Percentiles rank a stretch among this genome's conserved stretches.
Evolutionary conservation across 2,113 vertebrate species (phyloP).

Genomic region (Hoplias malabaricus): DNA sequence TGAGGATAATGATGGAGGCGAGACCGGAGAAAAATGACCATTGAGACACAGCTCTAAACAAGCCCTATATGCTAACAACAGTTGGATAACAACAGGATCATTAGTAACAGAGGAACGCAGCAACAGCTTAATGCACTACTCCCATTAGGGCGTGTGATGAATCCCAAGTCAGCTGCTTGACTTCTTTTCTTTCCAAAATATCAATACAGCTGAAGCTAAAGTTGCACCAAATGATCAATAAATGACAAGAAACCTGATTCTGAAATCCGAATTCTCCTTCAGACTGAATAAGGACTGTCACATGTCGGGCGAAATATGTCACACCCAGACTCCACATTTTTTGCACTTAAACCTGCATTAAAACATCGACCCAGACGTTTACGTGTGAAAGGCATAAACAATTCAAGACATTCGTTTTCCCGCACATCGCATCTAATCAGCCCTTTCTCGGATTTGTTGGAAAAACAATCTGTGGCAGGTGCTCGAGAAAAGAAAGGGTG

Average conservation of each 20-base stretch:
- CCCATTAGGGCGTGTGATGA: background rate
- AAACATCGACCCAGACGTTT: background rate
- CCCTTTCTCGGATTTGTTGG: background rate
- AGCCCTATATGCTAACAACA: background rate
- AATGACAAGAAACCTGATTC: background rate
- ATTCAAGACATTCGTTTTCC: background rate
- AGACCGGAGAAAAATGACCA: background rate
- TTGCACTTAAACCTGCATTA: background rate
- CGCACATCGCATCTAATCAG: background rate
- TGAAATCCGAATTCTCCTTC: background rate
- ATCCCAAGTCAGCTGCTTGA: background rate
- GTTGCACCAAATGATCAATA: background rate
- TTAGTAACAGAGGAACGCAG: background rate
- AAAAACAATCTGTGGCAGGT: background rate
- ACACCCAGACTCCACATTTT: constrained; percentile 20
- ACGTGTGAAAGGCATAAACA: background rate
- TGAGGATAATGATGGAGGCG: background rate
- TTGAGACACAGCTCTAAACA: background rate
- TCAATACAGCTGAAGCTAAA: background rate
- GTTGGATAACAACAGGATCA: background rate
- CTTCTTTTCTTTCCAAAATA: background rate
- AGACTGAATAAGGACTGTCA: constrained; percentile 10
- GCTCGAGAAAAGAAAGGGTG: constrained; percentile 8
- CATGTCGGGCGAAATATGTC: constrained; percentile 14
- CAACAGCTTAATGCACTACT: background rate